Percentiles rank a stretch among this genome's conserved stretches.
Conservation (phyloP, 2,888 invertebrate genomes). For the Cynaeus angustus region DNA sequence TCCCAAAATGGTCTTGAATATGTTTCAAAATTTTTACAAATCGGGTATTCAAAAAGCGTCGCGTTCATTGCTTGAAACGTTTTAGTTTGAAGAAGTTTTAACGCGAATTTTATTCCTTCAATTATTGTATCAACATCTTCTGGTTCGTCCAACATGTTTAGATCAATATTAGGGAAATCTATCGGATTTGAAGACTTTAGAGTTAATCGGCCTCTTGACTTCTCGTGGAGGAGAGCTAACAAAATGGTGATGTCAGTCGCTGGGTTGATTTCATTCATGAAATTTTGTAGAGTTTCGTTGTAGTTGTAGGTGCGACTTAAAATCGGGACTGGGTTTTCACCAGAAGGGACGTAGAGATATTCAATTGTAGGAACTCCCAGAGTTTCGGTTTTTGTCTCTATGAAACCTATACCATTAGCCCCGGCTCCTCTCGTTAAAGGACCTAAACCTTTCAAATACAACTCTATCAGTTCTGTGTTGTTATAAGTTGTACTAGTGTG, state of each 20-base stretch:
- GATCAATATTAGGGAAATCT: slow-evolving; percentile 76
- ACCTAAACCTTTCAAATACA: slow-evolving; percentile 10
- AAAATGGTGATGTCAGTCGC: slow-evolving; percentile 62
- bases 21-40: slow-evolving; percentile 73
- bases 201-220: slow-evolving; percentile 71
- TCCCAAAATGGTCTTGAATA: slow-evolving; percentile 78
- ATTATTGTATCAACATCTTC: slow-evolving; percentile 70
- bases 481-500: neutral
- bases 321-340: neutral
- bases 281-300: slow-evolving; percentile 9
- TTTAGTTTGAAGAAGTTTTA: slow-evolving; percentile 70
- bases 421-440: slow-evolving; percentile 18
- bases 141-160: slow-evolving; percentile 73
- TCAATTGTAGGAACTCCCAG: slow-evolving; percentile 2
- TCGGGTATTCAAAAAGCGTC: slow-evolving; percentile 73
- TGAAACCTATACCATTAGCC: slow-evolving; percentile 6
- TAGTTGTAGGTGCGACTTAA: slow-evolving; percentile 12
- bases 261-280: slow-evolving; percentile 30
- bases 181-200: slow-evolving; percentile 74
- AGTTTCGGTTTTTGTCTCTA: neutral
- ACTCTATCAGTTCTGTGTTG: neutral
- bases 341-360: slow-evolving; percentile 7
- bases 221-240: slow-evolving; percentile 75
- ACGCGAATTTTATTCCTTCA: slow-evolving; percentile 72
- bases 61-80: slow-evolving; percentile 75